Evolutionary conservation across 2,888 invertebrate genomes (phyloP), one percentile per base, ranked within the genome.

Genomic region (Eristalis pertinax): DNA sequence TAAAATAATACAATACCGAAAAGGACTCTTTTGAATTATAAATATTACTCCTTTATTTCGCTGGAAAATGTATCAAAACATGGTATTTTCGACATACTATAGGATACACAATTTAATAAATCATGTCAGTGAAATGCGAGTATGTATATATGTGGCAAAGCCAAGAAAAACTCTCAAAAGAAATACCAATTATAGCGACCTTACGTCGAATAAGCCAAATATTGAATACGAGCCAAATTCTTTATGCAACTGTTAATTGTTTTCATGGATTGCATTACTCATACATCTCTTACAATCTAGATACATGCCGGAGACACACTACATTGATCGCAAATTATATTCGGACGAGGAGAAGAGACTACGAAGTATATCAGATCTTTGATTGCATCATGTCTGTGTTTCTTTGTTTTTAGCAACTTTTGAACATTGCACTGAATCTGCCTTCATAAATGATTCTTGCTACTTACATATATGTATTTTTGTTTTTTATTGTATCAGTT

Each of bases 301-400:
- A 41, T 58, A 68, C 68, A 58, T 50, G 88, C 77, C 89, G 90
- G 89, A 89, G 88, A 83, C 82, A 89, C 89, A 89, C 80, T 62
- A 77, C 84, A 89, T 87, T 89, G 89, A 89, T 85, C 80, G 58
- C 86, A 89, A 87, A 78, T 83, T 83, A 74, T 78, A 64, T 78
- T 82, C 75, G 65, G 43, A 38, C 22, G 60, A 13, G 11, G 15
- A 60, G 60, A 22, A 26, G 60, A 60, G 24, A 11, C 60, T 50
- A 43, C n/a, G n/a, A 43, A 43, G 43, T 43, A 43, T 43, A 43
- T 43, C 43, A 50, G 50, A 50, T 50, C 50, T 50, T 7, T 19
- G 19, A 50, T 50, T 50, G 50, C 50, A 50, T 73, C 67, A 82
- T 41, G 13, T 32, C 13, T 19, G 38, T 63, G 15, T 50, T 1